Conservation (phyloP, 2,113 vertebrate species). For the Chelonoidis abingdonii region DNA sequence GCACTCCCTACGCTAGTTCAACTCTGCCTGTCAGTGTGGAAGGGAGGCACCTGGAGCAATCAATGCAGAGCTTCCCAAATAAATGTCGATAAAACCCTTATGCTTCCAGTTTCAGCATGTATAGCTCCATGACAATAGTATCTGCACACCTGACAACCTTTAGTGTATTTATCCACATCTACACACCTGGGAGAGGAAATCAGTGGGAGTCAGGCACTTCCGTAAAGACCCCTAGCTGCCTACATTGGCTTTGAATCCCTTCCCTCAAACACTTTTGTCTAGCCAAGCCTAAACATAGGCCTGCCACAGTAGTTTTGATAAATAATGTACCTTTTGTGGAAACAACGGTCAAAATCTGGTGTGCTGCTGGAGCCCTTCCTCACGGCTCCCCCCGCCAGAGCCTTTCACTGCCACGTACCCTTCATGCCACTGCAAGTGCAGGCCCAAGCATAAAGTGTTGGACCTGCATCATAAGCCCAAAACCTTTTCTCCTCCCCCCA, state of each 20-base stretch:
- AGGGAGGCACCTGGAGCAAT: neutral
- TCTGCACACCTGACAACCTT: neutral
- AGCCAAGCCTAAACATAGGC: neutral
- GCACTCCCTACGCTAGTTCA: neutral
- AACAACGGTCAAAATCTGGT: neutral
- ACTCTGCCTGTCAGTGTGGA: neutral
- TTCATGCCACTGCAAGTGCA: neutral
- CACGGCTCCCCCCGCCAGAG: neutral
- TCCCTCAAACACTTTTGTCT: neutral
- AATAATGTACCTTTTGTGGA: slow-evolving; percentile 25
- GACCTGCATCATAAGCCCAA: neutral
- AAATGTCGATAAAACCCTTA: accelerated
- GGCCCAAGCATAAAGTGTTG: neutral
- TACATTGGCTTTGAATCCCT: neutral
- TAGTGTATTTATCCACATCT: neutral
- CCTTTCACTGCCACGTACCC: neutral
- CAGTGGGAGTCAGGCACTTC: neutral
- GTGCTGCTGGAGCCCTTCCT: neutral
- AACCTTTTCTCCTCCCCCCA: neutral
- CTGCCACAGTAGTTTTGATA: slow-evolving; percentile 4
- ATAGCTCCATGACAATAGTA: neutral
- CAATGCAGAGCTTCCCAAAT: neutral
- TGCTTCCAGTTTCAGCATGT: neutral
- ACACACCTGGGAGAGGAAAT: neutral
- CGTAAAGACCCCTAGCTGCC: neutral